Percentiles rank a stretch among this genome's conserved stretches.
Conservation (phyloP, 2,797 vertebrate genomes). For the Lithobates sylvaticus region DNA sequence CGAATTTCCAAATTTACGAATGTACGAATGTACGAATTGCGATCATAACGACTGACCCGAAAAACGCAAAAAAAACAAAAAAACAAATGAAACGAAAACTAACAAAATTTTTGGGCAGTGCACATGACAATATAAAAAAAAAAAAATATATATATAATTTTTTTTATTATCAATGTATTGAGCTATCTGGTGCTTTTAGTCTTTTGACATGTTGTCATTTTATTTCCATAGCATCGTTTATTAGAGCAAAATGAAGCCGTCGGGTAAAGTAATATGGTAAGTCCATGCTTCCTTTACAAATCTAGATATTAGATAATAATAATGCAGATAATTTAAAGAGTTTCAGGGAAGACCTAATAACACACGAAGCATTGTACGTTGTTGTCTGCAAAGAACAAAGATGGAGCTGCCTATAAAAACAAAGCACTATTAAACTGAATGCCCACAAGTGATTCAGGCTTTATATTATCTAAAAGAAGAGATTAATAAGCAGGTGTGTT, state of each 20-base stretch:
- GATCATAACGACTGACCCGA: too few relatives aligned
- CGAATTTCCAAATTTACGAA: too few relatives aligned
- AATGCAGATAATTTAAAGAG: neutral
- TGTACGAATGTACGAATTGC: too few relatives aligned
- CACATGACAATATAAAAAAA: too few relatives aligned
- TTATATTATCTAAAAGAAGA: constrained; percentile 16
- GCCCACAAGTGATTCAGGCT: constrained; percentile 9
- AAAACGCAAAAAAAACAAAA: too few relatives aligned
- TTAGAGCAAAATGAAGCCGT: neutral
- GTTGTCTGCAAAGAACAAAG: constrained; percentile 9
- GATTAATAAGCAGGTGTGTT: constrained; percentile 53
- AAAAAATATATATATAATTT: too few relatives aligned
- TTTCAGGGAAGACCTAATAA: neutral
- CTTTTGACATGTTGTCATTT: neutral
- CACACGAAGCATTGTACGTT: neutral
- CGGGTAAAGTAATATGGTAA: neutral
- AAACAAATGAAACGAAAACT: too few relatives aligned
- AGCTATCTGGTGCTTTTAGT: too few relatives aligned
- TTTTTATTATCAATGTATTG: neutral
- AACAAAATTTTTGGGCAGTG: too few relatives aligned
- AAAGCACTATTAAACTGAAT: constrained; percentile 18
- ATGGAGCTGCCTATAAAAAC: constrained; percentile 45
- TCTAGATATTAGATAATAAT: neutral
- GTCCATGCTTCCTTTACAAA: neutral
- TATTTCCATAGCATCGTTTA: neutral